A percentile compares a stretch with the other conserved stretches of the same genome.
Conservation (phyloP, 1,140 invertebrate genomes). For the Steinernema khuongi region DNA sequence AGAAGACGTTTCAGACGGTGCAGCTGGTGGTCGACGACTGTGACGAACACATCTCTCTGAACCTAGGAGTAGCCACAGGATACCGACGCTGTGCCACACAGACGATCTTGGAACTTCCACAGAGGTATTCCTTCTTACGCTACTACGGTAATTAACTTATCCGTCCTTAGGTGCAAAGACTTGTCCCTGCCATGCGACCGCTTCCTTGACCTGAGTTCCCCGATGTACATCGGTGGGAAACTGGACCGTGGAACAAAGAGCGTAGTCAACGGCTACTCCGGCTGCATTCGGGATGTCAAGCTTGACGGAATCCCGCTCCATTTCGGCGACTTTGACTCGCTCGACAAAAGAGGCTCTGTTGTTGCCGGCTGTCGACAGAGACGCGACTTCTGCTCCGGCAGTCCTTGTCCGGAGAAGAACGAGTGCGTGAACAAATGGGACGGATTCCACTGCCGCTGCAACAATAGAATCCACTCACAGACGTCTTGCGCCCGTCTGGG, state of each 20-base stretch:
- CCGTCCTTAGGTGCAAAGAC: conserved; percentile 68
- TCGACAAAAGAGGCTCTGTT: conserved; percentile 50
- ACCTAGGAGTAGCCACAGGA: conserved; percentile 63
- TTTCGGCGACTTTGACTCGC: conserved; percentile 46
- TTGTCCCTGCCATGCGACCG: conserved; percentile 86
- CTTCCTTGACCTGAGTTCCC: conserved; percentile 88
- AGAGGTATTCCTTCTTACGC: conserved; percentile 53
- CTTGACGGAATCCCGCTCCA: conserved; percentile 45
- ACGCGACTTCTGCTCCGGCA: conserved; percentile 26
- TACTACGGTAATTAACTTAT: conserved; percentile 15
- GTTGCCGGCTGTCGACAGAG: conserved; percentile 43
- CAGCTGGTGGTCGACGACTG: conserved; percentile 82
- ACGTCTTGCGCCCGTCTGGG: conserved; percentile 4
- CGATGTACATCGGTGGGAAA: conserved; percentile 84
- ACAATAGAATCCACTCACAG: conserved; percentile 43
- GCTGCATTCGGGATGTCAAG: conserved; percentile 49
- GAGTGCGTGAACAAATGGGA: conserved; percentile 49
- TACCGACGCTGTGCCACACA: conserved; percentile 77
- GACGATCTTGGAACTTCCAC: conserved; percentile 62
- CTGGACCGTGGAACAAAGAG: conserved; percentile 61
- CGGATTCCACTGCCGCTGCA: conserved; percentile 44
- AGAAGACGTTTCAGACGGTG: conserved; percentile 67
- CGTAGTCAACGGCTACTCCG: conserved; percentile 37
- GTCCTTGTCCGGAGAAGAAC: conserved; percentile 35
- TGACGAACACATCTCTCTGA: conserved; percentile 72